Conservation (phyloP, 2,797 vertebrate species). For the Tarsius wallacei region DNA sequence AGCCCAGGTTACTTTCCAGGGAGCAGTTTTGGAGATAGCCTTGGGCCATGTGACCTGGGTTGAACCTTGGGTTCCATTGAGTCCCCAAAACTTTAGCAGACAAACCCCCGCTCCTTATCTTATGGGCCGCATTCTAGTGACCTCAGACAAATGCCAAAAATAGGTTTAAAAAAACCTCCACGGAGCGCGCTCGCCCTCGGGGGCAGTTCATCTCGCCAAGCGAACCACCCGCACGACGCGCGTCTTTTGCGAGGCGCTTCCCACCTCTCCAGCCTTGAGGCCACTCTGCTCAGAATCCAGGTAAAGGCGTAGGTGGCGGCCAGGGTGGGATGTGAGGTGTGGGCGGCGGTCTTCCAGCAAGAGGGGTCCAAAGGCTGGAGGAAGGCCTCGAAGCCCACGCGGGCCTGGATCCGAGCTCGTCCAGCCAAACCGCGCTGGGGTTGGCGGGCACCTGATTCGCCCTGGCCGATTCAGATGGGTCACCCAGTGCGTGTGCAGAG, state of each 20-base stretch:
- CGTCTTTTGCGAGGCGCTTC: neutral
- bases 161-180: neutral
- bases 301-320: neutral
- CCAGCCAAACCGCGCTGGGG: too few relatives aligned
- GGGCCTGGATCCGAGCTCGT: neutral
- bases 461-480: neutral
- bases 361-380: neutral
- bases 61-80: neutral
- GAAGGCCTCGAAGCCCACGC: neutral
- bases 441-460: rapidly evolving
- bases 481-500: neutral
- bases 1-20: neutral
- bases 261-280: neutral
- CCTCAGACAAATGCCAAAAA: rapidly evolving
- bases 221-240: rapidly evolving
- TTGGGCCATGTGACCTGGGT: neutral
- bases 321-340: rapidly evolving
- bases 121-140: neutral
- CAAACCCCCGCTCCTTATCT: neutral
- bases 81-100: neutral
- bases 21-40: neutral
- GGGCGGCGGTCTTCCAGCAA: neutral
- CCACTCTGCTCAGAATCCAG: too few relatives aligned
- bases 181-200: rapidly evolving
- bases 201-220: rapidly evolving